These are phyloP conservation scores for Drosophila stalkeri DNA, from an alignment of 2,888 invertebrate genomes.

Conservation along the genomic window DNA sequence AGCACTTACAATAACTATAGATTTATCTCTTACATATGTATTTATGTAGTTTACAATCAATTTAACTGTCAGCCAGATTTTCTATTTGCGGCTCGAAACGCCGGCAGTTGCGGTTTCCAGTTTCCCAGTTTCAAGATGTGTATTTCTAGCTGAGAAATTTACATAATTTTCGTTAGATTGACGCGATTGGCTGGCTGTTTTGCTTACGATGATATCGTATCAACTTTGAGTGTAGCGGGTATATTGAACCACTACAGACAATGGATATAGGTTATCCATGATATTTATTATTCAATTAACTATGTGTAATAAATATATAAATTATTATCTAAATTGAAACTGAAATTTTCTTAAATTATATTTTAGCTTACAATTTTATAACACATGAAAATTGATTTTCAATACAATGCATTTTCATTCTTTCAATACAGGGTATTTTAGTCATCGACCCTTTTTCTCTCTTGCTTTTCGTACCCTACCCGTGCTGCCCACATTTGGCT, in stretches of 20 bases:
- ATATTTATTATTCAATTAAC: too few relatives aligned
- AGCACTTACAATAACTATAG: slow-evolving; percentile 35
- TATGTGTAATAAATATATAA: too few relatives aligned
- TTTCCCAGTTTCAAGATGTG: slow-evolving; percentile 50
- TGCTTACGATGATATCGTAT: slow-evolving; percentile 20
- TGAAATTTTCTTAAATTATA: too few relatives aligned
- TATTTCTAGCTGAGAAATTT: slow-evolving; percentile 57
- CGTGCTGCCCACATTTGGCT: slow-evolving; percentile 64
- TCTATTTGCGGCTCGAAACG: slow-evolving; percentile 58
- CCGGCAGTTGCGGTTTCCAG: slow-evolving; percentile 35
- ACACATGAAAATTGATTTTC: not conserved
- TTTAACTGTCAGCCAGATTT: slow-evolving; percentile 72
- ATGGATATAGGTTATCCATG: too few relatives aligned
- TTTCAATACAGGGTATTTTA: slow-evolving; percentile 33
- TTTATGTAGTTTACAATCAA: slow-evolving; percentile 69
- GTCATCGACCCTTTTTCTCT: not conserved
- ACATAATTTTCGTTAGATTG: slow-evolving; percentile 68
- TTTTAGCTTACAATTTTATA: not conserved
- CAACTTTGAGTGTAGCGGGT: too few relatives aligned
- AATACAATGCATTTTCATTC: not conserved
- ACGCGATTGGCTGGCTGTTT: slow-evolving; percentile 31
- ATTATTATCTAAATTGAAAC: too few relatives aligned
- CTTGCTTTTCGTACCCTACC: slow-evolving; percentile 13
- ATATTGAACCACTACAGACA: not conserved
- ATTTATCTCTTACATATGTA: slow-evolving; percentile 56